These are phyloP conservation scores for Stercorarius parasiticus DNA, from an alignment of 2,113 vertebrate genomes.

Conservation along the genomic window DNA sequence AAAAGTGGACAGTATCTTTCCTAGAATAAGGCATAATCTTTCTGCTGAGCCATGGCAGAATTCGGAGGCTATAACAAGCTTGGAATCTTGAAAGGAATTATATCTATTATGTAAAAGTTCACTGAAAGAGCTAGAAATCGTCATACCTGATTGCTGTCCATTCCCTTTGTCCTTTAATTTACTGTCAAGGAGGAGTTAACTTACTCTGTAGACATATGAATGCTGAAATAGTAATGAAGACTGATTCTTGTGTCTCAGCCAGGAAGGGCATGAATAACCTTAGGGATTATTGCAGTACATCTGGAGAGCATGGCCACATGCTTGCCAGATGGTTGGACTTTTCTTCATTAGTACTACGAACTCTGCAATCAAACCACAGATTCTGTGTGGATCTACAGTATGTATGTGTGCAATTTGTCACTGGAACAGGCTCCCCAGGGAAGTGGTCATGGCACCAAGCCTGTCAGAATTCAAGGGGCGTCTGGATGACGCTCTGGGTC, in stretches of 20 bases:
- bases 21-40: not conserved
- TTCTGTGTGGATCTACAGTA: not conserved
- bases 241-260: not conserved
- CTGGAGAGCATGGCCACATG: not conserved
- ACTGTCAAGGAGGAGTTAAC: not conserved
- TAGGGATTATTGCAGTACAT: not conserved
- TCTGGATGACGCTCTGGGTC: not conserved
- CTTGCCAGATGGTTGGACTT: constrained; percentile 5
- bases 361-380: not conserved
- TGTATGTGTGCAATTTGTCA: not conserved
- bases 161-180: not conserved
- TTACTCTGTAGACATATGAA: not conserved
- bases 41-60: not conserved
- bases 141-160: not conserved
- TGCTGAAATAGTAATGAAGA: not conserved
- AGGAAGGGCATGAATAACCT: not conserved
- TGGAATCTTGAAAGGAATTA: not conserved
- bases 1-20: not conserved
- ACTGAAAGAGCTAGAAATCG: not conserved
- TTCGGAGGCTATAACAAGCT: not conserved
- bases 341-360: not conserved
- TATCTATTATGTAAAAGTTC: not conserved
- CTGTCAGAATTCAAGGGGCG: not conserved
- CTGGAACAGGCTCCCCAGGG: not conserved
- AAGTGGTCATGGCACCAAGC: not conserved